A percentile compares a stretch with the other conserved stretches of the same genome.
Evolutionary conservation across 2,113 vertebrate genomes (phyloP).

Genomic region (Nothocercus julius): DNA sequence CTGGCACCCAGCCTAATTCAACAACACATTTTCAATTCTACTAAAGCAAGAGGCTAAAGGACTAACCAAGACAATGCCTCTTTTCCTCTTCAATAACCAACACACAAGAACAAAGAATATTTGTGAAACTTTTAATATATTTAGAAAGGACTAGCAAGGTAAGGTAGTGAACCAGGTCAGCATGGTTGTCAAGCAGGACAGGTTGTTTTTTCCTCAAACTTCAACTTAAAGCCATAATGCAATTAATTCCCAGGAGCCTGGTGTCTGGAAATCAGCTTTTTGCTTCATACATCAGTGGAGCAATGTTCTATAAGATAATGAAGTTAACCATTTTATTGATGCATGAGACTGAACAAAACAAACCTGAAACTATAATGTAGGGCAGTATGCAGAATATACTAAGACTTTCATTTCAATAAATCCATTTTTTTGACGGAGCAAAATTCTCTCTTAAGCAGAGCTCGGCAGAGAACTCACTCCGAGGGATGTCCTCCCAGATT

Average conservation of each 20-base stretch:
- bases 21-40: neutral
- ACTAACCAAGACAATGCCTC: neutral
- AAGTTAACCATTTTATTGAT: neutral
- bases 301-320: neutral
- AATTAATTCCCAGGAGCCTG: neutral
- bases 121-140: neutral
- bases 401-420: neutral
- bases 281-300: neutral
- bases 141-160: neutral
- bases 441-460: too few species aligned
- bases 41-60: neutral
- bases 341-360: neutral
- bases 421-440: neutral
- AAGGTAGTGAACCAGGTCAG: neutral
- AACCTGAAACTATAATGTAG: neutral
- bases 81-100: neutral
- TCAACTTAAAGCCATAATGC: neutral
- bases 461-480: neutral
- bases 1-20: neutral
- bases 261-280: neutral
- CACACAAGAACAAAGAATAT: neutral
- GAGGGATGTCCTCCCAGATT: neutral
- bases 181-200: too few species aligned
- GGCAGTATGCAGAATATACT: neutral
- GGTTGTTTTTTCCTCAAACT: neutral